Evolutionary conservation across 1,140 invertebrate genomes (phyloP).

Genomic region (Fopius arisanus): DNA sequence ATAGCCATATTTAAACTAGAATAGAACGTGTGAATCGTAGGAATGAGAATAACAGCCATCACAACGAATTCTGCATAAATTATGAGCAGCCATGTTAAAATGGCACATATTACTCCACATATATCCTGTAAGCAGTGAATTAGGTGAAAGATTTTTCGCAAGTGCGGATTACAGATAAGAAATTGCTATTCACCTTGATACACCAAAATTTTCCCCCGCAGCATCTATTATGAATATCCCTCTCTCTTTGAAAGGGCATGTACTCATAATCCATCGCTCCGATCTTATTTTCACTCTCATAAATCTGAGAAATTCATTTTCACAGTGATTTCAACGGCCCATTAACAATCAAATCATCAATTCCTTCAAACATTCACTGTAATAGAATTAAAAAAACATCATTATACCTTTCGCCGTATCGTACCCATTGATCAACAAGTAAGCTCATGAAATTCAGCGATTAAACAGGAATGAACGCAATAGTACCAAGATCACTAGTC

Average conservation of each 20-base stretch:
- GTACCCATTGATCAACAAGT: neutral
- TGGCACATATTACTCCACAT: slow-evolving; percentile 97
- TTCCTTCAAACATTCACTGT: neutral
- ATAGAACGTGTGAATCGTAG: slow-evolving; percentile 78
- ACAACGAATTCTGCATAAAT: slow-evolving; percentile 97
- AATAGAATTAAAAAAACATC: slow-evolving; percentile 13
- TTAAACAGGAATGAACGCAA: neutral
- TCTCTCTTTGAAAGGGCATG: slow-evolving; percentile 68
- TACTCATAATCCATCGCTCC: slow-evolving; percentile 72
- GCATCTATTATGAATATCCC: slow-evolving; percentile 81
- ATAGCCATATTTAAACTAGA: slow-evolving; percentile 89
- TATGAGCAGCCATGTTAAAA: slow-evolving; percentile 95
- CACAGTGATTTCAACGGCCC: neutral
- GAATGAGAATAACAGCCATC: slow-evolving; percentile 92
- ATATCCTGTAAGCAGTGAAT: slow-evolving; percentile 78
- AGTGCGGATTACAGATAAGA: too few species aligned
- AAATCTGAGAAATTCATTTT: slow-evolving; percentile 20
- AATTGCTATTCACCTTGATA: slow-evolving; percentile 68
- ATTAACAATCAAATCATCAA: slow-evolving; percentile 6
- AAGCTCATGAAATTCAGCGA: neutral
- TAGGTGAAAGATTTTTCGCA: neutral
- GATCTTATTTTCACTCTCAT: slow-evolving; percentile 8
- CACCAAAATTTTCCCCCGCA: slow-evolving; percentile 82
- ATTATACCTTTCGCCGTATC: slow-evolving; percentile 20
- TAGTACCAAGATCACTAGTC: neutral